Evolutionary conservation across 1,140 invertebrate species (phyloP).

Genomic region (Drosophila kikkawai): DNA sequence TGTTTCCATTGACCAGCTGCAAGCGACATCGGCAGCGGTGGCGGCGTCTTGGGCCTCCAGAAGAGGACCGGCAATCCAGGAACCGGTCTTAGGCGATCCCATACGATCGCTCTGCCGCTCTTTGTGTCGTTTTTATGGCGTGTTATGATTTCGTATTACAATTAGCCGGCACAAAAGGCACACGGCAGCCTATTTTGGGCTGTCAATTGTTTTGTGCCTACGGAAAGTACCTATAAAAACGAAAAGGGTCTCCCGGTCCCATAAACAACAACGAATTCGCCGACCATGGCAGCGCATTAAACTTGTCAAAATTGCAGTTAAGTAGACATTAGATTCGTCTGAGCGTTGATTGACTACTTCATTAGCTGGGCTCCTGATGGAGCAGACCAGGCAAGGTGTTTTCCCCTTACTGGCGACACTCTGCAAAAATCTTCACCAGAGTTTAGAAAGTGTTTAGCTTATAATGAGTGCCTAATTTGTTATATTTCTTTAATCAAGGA

Average conservation of each 20-base stretch:
- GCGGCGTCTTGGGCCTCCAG: slow-evolving; percentile 47
- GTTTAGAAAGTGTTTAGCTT: no score
- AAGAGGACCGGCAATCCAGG: slow-evolving; percentile 18
- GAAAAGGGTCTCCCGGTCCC: slow-evolving; percentile 2
- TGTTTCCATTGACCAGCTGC: slow-evolving; percentile 80
- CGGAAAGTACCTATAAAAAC: slow-evolving; percentile 31
- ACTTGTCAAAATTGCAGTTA: slow-evolving; percentile 77
- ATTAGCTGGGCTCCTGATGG: slow-evolving; percentile 45
- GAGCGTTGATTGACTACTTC: slow-evolving; percentile 60
- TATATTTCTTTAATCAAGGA: neutral
- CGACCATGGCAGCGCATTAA: slow-evolving; percentile 56
- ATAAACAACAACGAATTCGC: slow-evolving; percentile 51
- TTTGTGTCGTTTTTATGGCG: slow-evolving; percentile 79
- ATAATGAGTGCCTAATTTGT: neutral
- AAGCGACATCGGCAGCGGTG: slow-evolving; percentile 18
- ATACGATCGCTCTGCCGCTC: slow-evolving; percentile 46
- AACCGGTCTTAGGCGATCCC: slow-evolving; percentile 45
- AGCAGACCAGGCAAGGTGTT: neutral
- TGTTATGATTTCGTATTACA: slow-evolving; percentile 82
- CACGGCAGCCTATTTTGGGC: slow-evolving; percentile 57
- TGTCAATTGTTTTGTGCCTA: slow-evolving; percentile 47
- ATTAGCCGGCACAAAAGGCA: slow-evolving; percentile 79
- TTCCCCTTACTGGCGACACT: neutral
- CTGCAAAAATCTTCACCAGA: neutral
- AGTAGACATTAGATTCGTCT: slow-evolving; percentile 61